Evolutionary conservation across 2,888 invertebrate species (phyloP).

Genomic region (Pandemis cinnamomeana): DNA sequence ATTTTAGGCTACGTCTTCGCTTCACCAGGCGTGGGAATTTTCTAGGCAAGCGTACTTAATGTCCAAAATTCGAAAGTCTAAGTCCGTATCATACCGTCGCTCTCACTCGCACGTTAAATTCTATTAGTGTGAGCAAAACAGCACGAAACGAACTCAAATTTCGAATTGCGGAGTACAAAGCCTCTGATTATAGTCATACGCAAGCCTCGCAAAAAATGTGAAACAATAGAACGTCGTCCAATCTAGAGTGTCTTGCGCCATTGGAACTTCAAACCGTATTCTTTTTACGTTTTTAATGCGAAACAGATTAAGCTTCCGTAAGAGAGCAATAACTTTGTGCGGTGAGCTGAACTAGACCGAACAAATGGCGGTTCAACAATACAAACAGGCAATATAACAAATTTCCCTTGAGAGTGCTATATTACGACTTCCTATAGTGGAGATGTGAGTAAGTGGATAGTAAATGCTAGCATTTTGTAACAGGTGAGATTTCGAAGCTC

Average conservation of each 20-base stretch:
- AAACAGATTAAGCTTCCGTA: constrained; percentile 20
- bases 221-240: background rate
- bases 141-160: too few relatives aligned
- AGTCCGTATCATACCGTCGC: too few relatives aligned
- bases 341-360: constrained; percentile 58
- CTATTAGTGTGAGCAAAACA: too few relatives aligned
- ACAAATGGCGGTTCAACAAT: constrained; percentile 70
- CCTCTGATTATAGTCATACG: too few relatives aligned
- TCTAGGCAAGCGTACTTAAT: too few relatives aligned
- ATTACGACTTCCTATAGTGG: constrained; percentile 71
- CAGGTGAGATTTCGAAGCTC: constrained; percentile 7
- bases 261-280: background rate
- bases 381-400: constrained; percentile 75
- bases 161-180: too few relatives aligned
- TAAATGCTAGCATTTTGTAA: constrained; percentile 19
- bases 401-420: constrained; percentile 74
- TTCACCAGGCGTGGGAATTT: too few relatives aligned
- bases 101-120: too few relatives aligned
- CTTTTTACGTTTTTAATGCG: background rate
- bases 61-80: too few relatives aligned
- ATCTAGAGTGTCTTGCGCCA: background rate
- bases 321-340: constrained; percentile 60
- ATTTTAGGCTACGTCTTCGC: too few relatives aligned
- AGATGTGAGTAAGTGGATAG: constrained; percentile 53
- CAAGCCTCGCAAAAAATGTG: background rate